Base-by-base conservation (phyloP, 2,888 invertebrate genomes). In the Caenorhabditis sp. region DNA sequence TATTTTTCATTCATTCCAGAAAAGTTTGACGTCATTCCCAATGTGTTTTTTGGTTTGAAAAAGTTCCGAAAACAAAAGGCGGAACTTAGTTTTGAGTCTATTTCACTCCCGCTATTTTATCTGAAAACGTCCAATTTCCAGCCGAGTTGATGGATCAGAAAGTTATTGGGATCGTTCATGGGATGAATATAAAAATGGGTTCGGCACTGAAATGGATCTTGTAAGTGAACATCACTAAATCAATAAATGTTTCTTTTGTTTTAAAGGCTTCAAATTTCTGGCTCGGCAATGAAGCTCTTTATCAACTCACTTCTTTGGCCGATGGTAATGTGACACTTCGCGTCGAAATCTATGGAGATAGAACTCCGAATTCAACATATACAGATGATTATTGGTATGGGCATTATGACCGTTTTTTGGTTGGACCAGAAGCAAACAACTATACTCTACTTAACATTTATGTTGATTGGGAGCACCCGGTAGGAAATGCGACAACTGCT, bases 201-300 rank as follows among this genome's bases (percentile, higher is more conserved):
- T 84, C 58, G 84, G 84, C 3, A 61, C 63, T 27, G 60, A 52
- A 2, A 54, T 70, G 38, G 56, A 38, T 23, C 59, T 26, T n/a
- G 53, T 65, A 36, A 36, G n/a, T n/a, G n/a, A n/a, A n/a, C n/a
- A n/a, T n/a, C n/a, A n/a, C n/a, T n/a, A n/a, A n/a, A n/a, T n/a
- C n/a, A n/a, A n/a, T n/a, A 23, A 10, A 53, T 53, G 7, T n/a
- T n/a, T n/a, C n/a, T n/a, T n/a, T n/a, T n/a, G n/a, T n/a, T 27
- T 59, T 25, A 3, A 43, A 60, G 25, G 12, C 31, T 2, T 49
- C 54, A 10, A 80, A 81, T 27, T 84, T 78, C 59, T 84, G 82
- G 81, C 53, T 76, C 53, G 84, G 84, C 38, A 84, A 84, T 52
- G 84, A 84, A 26, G 69, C 80, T n/a, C 59, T 84, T n/a, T 76